Percentiles rank a stretch among this genome's conserved stretches.
phyloP scores from a whole-genome alignment of 2,113 vertebrate genomes.

The Leucosticte australis region DNA sequence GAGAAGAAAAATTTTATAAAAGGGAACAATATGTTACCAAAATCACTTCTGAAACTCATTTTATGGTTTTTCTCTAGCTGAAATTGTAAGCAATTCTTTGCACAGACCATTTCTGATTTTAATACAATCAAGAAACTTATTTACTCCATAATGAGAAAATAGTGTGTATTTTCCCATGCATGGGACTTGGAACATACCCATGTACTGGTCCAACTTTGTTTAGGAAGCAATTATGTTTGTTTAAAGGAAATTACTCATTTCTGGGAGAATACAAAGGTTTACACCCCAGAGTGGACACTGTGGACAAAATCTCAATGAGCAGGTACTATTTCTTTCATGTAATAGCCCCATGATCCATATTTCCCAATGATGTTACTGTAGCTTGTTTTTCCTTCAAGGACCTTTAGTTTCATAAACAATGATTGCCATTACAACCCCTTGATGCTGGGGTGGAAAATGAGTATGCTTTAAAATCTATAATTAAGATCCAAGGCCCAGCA shows the following conservation, averaged over 20 bases:
- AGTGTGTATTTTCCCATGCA: neutral
- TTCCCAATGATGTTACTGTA: neutral
- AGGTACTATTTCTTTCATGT: neutral
- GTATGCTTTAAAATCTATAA: slow-evolving; percentile 13
- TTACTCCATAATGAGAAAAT: neutral
- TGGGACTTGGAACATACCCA: neutral
- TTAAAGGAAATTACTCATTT: slow-evolving; percentile 18
- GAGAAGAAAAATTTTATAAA: neutral
- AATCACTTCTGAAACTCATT: neutral
- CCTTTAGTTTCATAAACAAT: neutral
- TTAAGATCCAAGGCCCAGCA: slow-evolving; percentile 1
- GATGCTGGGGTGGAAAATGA: neutral
- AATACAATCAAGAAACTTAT: neutral
- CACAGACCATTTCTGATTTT: neutral
- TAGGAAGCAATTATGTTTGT: neutral
- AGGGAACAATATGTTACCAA: neutral
- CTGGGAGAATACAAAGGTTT: neutral
- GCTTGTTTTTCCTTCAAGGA: neutral
- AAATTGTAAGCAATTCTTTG: neutral
- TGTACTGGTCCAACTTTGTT: neutral
- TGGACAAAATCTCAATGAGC: neutral
- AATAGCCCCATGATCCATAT: neutral
- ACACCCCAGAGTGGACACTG: neutral
- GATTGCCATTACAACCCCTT: neutral
- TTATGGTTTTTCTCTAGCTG: neutral